Base-by-base conservation (phyloP, 1,140 invertebrate genomes). In the Drosophila yakuba region DNA sequence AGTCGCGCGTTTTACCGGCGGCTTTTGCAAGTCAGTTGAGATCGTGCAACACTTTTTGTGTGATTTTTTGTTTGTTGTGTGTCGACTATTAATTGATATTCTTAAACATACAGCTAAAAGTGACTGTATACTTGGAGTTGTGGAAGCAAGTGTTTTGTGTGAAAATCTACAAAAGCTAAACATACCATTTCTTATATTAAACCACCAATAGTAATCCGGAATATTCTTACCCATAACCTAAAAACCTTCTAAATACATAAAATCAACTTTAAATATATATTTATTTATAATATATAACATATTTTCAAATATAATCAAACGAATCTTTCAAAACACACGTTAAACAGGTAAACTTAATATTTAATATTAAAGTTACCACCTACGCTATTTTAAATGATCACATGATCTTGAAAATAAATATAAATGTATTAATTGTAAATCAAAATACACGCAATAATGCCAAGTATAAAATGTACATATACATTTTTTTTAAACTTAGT, bases 61-160 rank as follows among this genome's bases (percentile, higher is more conserved):
- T 84, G 81, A 84, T 80, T 84, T 84, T 84, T 84, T 84, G 76
- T 83, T 83, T 83, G 54, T 84, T 85, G 39, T 74, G 81, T 78
- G 82, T 73, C 72, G 79, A 75, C 60, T 48, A 47, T 36, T 28
- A 12, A 61, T 63, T 17, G 23, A 72, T 59, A 74, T 48, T 36
- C 35, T 23, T 50, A 35, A 35, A 62, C 23, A 61, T 62, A 41
- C 45, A 57, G 56, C 35, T 35, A 32, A 38, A 39, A 73, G 32
- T 44, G 60, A 61, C 25, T 47, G 45, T 32, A 71, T 50, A 17
- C n/a, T 51, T 52, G 25, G 14, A 69, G 55, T 67, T 39, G 48
- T 69, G 38, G 41, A 38, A 47, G 17, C 12, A 66, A 57, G 64
- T 57, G 48, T 36, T 38, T 15, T 45, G 35, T 61, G 61, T 35